Evolutionary conservation across 2,113 vertebrate species (phyloP), one percentile per base, ranked within the genome.

Genomic region (Cavia porcellus): DNA sequence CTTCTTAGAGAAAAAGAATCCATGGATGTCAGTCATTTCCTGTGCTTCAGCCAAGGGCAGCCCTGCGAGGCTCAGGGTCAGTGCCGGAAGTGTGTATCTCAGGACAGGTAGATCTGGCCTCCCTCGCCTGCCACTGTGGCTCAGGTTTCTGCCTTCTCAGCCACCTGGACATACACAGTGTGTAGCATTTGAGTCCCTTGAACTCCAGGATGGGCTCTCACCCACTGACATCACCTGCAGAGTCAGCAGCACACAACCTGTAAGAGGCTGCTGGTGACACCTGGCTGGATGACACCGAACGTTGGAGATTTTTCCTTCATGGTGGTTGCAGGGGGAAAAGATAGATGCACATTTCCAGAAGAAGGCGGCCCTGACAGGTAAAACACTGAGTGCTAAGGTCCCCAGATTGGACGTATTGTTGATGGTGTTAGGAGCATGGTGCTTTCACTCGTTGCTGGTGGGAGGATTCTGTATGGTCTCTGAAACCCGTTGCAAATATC

Each of bases 171-270:
- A 3, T 38, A 66, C 3, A 3, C 24, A 1, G 35, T 25, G 24
- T 19, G 0, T 47, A 12, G 20, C 13, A 6, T 6, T 59, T n/a
- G 19, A 38, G 52, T 35, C 11, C 30, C 80, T 57, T 45, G 35
- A 42, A 22, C 25, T 2, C 19, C 57, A 66, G 83, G 25, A 50
- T 7, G 1, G 20, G 45, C 20, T 86, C 52, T 70, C 25, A 25
- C 0, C 17, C 2, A 2, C 15, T 14, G 2, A 13, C 17, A 66
- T 68, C 24, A 17, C 22, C 32, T 68, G 19, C 38, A 57, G 64
- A n/a, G 19, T 12, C 10, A 3, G 15, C n/a, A 45, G 1, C 0
- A 3, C 1, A 6, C n/a, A 30, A 1, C 24, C 25, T 17, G 64
- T 15, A 50, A 5, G 17, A 1, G 6, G 25, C 59, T n/a, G n/a